Evolutionary conservation across 2,888 invertebrate species (phyloP).

Genomic region (Tinea trinotella): DNA sequence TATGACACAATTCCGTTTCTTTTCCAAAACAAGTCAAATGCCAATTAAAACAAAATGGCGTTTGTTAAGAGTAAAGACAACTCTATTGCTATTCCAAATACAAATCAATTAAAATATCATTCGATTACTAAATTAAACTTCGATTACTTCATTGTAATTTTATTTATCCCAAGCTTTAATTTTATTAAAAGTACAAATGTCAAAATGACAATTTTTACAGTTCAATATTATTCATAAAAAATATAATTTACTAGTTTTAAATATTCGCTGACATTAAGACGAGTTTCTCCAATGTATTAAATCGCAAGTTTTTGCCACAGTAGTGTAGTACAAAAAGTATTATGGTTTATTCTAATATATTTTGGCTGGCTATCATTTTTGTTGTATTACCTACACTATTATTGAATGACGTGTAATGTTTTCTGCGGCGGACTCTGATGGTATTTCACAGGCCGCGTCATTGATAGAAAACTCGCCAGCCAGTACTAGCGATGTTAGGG

Average conservation of each 20-base stretch:
- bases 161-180: not conserved
- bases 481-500: slow-evolving; percentile 55
- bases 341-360: slow-evolving; percentile 5
- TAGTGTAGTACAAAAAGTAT: not conserved
- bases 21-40: slow-evolving; percentile 40
- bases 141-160: no score
- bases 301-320: not conserved
- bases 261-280: not conserved
- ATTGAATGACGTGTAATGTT: slow-evolving; percentile 72
- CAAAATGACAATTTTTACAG: not conserved
- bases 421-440: slow-evolving; percentile 63
- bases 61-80: no score
- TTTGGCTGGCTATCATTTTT: no score
- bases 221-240: not conserved
- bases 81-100: no score
- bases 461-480: slow-evolving; percentile 38
- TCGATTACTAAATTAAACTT: no score
- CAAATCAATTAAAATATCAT: no score
- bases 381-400: slow-evolving; percentile 23
- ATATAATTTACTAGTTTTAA: not conserved
- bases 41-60: slow-evolving; percentile 38
- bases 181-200: not conserved
- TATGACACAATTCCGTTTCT: slow-evolving; percentile 12
- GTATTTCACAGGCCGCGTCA: slow-evolving; percentile 63
- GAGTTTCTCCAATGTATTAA: not conserved